phyloP scores from a whole-genome alignment of 2,888 invertebrate genomes.

The Anthrax anthrax region DNA sequence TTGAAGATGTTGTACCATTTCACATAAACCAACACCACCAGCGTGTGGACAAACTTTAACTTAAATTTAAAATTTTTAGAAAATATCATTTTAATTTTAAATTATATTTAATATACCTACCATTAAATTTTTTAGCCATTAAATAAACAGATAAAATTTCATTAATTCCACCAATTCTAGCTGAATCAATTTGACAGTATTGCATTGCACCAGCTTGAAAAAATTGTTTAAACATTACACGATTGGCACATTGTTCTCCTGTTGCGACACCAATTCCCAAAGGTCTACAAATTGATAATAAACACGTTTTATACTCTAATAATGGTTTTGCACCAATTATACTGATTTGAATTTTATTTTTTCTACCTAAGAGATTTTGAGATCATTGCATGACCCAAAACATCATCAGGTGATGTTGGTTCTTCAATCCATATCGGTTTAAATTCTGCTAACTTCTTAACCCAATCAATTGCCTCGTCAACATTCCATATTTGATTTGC shows the following conservation, averaged over 20 bases:
- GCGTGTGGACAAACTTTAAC: slow-evolving; percentile 90
- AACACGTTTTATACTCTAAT: not conserved
- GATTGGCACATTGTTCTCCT: slow-evolving; percentile 84
- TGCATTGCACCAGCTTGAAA: slow-evolving; percentile 66
- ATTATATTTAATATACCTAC: slow-evolving; percentile 32
- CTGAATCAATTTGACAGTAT: slow-evolving; percentile 82
- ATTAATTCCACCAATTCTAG: slow-evolving; percentile 75
- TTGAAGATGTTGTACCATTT: slow-evolving; percentile 86
- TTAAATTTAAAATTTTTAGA: slow-evolving; percentile 22
- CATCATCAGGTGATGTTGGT: slow-evolving; percentile 83
- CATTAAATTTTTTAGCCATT: slow-evolving; percentile 72
- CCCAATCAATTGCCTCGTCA: slow-evolving; percentile 71
- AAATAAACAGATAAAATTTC: slow-evolving; percentile 77
- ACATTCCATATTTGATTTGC: slow-evolving; percentile 86
- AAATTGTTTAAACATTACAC: slow-evolving; percentile 86
- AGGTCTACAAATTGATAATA: slow-evolving; percentile 34
- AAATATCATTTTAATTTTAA: no score
- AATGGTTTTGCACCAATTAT: not conserved
- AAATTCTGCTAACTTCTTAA: slow-evolving; percentile 57
- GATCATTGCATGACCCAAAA: slow-evolving; percentile 72
- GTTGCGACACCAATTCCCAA: slow-evolving; percentile 75
- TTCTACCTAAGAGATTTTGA: slow-evolving; percentile 47
- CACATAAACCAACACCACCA: slow-evolving; percentile 87
- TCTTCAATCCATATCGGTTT: slow-evolving; percentile 84
- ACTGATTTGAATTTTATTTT: no score